Conservation (phyloP, 2,113 vertebrate genomes). For the Tiliqua scincoides region DNA sequence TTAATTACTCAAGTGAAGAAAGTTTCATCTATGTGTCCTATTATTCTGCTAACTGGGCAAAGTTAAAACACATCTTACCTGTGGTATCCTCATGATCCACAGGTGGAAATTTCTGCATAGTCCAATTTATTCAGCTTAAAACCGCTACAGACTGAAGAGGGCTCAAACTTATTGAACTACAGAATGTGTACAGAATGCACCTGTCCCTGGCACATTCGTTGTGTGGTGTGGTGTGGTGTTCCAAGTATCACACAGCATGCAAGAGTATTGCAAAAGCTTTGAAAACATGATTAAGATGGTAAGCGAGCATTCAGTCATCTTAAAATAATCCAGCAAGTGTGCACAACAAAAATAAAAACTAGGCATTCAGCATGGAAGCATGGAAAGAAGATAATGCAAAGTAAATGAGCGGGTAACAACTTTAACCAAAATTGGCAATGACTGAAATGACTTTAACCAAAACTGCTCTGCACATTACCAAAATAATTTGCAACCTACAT, state of each 20-base stretch:
- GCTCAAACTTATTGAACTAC: background rate
- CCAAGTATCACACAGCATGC: background rate
- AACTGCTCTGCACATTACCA: background rate
- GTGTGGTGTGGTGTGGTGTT: background rate
- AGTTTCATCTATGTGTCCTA: background rate
- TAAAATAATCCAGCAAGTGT: background rate
- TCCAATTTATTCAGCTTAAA: background rate
- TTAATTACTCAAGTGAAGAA: background rate
- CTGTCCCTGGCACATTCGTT: background rate
- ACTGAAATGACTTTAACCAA: background rate
- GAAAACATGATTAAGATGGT: background rate
- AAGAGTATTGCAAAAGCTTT: background rate
- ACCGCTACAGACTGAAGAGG: background rate
- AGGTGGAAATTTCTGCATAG: background rate
- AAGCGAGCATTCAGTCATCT: background rate
- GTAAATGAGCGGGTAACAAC: background rate
- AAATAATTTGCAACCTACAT: background rate
- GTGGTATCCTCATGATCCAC: background rate
- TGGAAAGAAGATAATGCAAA: background rate
- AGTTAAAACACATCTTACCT: background rate
- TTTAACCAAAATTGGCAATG: background rate
- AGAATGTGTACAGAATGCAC: background rate
- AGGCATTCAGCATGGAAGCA: background rate
- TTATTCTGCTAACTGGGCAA: too few species aligned
- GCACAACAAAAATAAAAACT: background rate